Percentiles rank a stretch among this genome's conserved stretches.
These are phyloP conservation scores for Hephaestus fuliginosus DNA, from an alignment of 2,797 vertebrate species.

Conservation along the genomic window DNA sequence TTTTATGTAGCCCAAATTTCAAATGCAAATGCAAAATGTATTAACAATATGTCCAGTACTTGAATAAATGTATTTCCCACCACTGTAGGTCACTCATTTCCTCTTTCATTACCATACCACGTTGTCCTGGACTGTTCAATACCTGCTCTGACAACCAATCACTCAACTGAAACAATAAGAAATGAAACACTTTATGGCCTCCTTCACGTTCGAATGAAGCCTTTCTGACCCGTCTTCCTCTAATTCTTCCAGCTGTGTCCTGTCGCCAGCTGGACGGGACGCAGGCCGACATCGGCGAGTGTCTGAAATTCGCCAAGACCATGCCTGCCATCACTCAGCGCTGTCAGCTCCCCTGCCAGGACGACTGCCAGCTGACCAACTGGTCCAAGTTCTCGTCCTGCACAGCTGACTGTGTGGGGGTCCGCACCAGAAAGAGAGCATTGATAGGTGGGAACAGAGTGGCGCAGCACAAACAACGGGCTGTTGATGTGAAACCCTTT, in stretches of 20 bases:
- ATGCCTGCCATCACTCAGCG: conserved; percentile 92
- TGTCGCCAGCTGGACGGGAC: conserved; percentile 96
- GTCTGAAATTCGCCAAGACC: conserved; percentile 89
- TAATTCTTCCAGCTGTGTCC: conserved; percentile 90
- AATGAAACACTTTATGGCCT: conserved; percentile 9
- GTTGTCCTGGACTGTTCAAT: conserved; percentile 8
- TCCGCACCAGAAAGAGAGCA: conserved; percentile 93
- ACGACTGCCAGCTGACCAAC: conserved; percentile 96
- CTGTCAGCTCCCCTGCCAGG: conserved; percentile 97
- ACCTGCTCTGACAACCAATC: neutral
- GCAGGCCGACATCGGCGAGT: conserved; percentile 91
- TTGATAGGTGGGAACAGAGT: conserved; percentile 89
- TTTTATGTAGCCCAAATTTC: neutral
- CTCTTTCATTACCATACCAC: neutral
- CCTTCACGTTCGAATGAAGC: conserved; percentile 12
- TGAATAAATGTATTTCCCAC: neutral
- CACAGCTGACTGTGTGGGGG: conserved; percentile 94
- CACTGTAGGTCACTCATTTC: neutral
- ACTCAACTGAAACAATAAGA: conserved; percentile 25
- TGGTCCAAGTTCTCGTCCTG: conserved; percentile 99
- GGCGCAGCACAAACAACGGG: conserved; percentile 6
- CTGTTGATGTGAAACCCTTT: neutral
- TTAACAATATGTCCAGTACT: too few relatives aligned
- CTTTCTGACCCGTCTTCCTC: conserved; percentile 40
- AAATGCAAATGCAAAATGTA: neutral